Conservation (phyloP, 1,140 invertebrate species). For the Anastatus disparis region DNA sequence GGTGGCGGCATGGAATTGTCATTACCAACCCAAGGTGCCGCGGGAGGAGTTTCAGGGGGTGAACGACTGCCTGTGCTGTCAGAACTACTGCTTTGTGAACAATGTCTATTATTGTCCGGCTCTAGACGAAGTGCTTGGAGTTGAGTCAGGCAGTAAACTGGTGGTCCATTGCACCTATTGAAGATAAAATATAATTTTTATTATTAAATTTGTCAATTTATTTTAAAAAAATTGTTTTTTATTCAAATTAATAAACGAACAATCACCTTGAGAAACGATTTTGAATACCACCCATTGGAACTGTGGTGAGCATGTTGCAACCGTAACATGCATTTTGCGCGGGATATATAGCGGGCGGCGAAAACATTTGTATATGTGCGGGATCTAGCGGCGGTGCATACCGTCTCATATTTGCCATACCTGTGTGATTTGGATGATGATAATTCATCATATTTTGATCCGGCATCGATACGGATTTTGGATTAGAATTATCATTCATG, state of each 20-base stretch:
- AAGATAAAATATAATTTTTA: background rate
- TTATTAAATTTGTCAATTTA: background rate
- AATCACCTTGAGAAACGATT: conserved; percentile 61
- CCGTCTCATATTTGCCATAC: conserved; percentile 55
- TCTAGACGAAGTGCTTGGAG: conserved; percentile 65
- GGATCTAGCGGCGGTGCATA: conserved; percentile 61
- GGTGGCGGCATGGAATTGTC: conserved; percentile 42
- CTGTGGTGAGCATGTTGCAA: conserved; percentile 56
- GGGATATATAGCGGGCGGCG: conserved; percentile 57
- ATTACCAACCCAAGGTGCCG: conserved; percentile 55
- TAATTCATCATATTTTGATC: conserved; percentile 58
- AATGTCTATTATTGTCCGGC: conserved; percentile 64
- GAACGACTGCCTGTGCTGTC: conserved; percentile 70
- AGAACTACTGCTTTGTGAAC: conserved; percentile 71
- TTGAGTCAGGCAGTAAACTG: conserved; percentile 62
- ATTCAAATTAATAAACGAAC: background rate
- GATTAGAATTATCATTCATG: conserved; percentile 51
- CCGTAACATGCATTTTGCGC: conserved; percentile 60
- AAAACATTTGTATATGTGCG: conserved; percentile 60
- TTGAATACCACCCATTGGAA: conserved; percentile 58
- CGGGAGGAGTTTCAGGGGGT: conserved; percentile 73
- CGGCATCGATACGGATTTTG: conserved; percentile 55
- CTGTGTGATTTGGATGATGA: conserved; percentile 59
- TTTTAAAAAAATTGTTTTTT: background rate
- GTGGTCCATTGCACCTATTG: conserved; percentile 59